Base-by-base conservation (phyloP, 1,140 invertebrate genomes). In the Dufourea novaeangliae region DNA sequence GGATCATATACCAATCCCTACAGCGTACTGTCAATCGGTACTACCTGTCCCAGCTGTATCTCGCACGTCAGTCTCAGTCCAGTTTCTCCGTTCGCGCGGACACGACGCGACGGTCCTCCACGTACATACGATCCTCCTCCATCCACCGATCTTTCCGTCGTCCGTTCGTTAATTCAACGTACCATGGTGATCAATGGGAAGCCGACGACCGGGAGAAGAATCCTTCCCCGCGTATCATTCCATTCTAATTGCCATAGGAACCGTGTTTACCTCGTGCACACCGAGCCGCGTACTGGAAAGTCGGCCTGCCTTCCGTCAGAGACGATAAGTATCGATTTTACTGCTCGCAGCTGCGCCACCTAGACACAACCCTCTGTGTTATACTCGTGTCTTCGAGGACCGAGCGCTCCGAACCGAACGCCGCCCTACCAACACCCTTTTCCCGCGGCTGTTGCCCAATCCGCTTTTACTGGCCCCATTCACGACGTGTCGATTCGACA, bases 321-420 rank as follows among this genome's bases (percentile, higher is more conserved):
- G 84, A 87, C 88, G 88, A 91, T 91, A 89, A 79, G 87, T 93
- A 93, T 93, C 91, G 91, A 93, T 93, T 92, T 92, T 91, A n/a
- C 66, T 34, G 41, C 46, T 64, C 61, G 56, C 71, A 80, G 57
- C 57, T 57, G 86, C 86, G 88, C 89, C 87, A 87, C 79, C 87
- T 90, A 84, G 72, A 59, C 59, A 69, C 52, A 75, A 72, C 83
- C 83, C 56, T n/a, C n/a, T n/a, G n/a, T 71, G 70, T 80, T 70
- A 69, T 20, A 57, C 78, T 50, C 46, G n/a, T n/a, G n/a, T n/a
- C n/a, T n/a, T n/a, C n/a, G n/a, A n/a, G n/a, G n/a, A n/a, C n/a
- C n/a, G n/a, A n/a, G n/a, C n/a, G n/a, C 77, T 79, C 69, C 61
- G 22, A 59, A 54, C 50, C 71, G 62, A 62, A 27, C 78, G 67